phyloP scores from a whole-genome alignment of 2,888 invertebrate species.

The Melanotus villosus region DNA sequence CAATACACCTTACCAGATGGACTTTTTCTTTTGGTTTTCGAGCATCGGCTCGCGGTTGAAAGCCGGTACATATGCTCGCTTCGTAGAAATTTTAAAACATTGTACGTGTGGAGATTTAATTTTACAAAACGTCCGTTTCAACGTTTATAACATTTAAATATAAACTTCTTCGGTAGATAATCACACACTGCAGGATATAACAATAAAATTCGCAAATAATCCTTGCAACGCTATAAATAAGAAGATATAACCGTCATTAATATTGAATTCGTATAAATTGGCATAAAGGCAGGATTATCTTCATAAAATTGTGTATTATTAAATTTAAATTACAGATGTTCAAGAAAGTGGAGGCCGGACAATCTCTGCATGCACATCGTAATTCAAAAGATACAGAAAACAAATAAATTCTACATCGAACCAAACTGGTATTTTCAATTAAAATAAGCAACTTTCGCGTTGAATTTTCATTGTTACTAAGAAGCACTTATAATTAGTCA shows the following conservation, averaged over 20 bases:
- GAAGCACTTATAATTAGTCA: no score
- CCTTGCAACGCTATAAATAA: slow-evolving; percentile 27
- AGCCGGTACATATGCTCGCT: slow-evolving; percentile 21
- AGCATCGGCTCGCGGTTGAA: slow-evolving; percentile 23
- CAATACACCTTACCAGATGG: slow-evolving; percentile 39
- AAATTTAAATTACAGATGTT: slow-evolving; percentile 41
- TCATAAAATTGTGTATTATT: slow-evolving; percentile 41
- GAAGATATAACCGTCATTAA: slow-evolving; percentile 35
- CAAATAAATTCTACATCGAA: slow-evolving; percentile 29
- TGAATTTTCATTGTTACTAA: not conserved
- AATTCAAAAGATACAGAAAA: slow-evolving; percentile 35
- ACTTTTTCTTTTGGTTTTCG: slow-evolving; percentile 33
- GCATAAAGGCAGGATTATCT: slow-evolving; percentile 39
- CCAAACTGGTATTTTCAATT: slow-evolving; percentile 36
- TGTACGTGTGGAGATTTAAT: slow-evolving; percentile 18
- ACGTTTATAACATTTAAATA: not conserved
- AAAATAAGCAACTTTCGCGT: slow-evolving; percentile 23
- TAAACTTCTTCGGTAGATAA: not conserved
- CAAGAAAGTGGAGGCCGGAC: slow-evolving; percentile 38
- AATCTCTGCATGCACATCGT: slow-evolving; percentile 32
- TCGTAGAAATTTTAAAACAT: slow-evolving; percentile 7
- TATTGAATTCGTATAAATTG: slow-evolving; percentile 37
- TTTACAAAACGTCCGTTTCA: not conserved
- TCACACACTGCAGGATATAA: not conserved
- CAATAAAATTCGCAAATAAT: slow-evolving; percentile 19